Evolutionary conservation across 1,140 invertebrate species (phyloP).

Genomic region (Magallana ariakensis): DNA sequence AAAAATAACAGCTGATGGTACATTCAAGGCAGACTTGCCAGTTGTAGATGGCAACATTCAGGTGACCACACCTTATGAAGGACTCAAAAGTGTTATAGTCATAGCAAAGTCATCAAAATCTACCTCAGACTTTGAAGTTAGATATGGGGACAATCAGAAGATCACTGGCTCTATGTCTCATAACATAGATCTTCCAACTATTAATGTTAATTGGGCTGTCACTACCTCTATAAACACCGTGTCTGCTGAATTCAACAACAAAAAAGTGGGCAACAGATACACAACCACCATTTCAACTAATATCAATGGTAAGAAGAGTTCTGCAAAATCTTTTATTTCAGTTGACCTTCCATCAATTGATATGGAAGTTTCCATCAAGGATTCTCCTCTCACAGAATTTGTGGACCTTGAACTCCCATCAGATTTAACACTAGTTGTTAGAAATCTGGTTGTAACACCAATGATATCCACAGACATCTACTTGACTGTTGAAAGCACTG

Average conservation of each 20-base stretch:
- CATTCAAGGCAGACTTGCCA: not conserved
- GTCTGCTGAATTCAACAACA: constrained; percentile 22
- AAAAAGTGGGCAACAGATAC: constrained; percentile 7
- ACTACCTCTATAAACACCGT: not conserved
- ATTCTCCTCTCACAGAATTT: not conserved
- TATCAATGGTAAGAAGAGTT: constrained; percentile 19
- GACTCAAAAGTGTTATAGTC: not conserved
- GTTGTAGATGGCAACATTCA: constrained; percentile 2
- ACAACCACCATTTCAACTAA: constrained; percentile 5
- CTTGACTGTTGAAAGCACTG: not conserved
- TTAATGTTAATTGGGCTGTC: not conserved
- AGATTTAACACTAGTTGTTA: not conserved
- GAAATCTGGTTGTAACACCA: not conserved
- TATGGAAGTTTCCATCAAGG: not conserved
- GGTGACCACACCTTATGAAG: constrained; percentile 13
- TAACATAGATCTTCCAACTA: not conserved
- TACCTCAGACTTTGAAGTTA: not conserved
- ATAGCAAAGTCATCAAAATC: not conserved
- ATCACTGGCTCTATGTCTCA: not conserved
- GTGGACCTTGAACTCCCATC: not conserved
- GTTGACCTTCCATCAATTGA: not conserved
- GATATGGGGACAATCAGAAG: constrained; percentile 1
- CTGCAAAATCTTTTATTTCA: not conserved
- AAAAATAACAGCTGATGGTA: not conserved
- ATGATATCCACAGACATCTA: not conserved